phyloP scores from a whole-genome alignment of 2,888 invertebrate species.

The Acanthopleura granulata region DNA sequence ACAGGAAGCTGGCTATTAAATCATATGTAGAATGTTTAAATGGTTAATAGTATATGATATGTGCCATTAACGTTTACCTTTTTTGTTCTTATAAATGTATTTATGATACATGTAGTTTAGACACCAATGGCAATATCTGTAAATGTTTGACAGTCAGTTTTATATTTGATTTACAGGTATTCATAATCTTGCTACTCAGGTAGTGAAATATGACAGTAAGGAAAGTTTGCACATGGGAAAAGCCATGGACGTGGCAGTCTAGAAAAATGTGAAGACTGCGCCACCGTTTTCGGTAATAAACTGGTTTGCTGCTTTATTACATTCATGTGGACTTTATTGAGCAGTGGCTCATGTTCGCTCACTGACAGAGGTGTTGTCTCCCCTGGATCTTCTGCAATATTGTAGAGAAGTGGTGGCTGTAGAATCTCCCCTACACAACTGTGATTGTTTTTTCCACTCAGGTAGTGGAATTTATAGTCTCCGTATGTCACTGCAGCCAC shows the following conservation, averaged over 20 bases:
- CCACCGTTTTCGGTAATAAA: neutral
- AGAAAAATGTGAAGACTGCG: neutral
- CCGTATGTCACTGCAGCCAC: constrained; percentile 27
- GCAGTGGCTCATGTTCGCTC: constrained; percentile 18
- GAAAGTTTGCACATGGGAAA: constrained; percentile 15
- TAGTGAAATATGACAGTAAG: constrained; percentile 1
- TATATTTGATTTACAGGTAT: too few relatives aligned
- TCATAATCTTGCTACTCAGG: neutral
- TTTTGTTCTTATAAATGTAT: too few relatives aligned
- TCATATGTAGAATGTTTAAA: too few relatives aligned
- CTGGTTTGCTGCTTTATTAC: constrained; percentile 12
- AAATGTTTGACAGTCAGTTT: too few relatives aligned
- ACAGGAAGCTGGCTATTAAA: too few relatives aligned
- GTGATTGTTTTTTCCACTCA: constrained; percentile 18
- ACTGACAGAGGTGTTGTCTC: constrained; percentile 24
- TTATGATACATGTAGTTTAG: too few relatives aligned
- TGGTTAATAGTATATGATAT: too few relatives aligned
- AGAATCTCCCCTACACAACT: constrained; percentile 25
- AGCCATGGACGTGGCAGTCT: constrained; percentile 7
- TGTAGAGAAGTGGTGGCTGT: constrained; percentile 24
- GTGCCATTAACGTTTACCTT: too few relatives aligned
- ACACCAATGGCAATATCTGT: too few relatives aligned
- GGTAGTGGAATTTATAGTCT: constrained; percentile 28
- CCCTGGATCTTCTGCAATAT: constrained; percentile 29
- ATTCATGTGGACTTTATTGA: constrained; percentile 22